These are phyloP conservation scores for Anniella stebbinsi DNA, from an alignment of 2,797 vertebrate species.

Conservation along the genomic window DNA sequence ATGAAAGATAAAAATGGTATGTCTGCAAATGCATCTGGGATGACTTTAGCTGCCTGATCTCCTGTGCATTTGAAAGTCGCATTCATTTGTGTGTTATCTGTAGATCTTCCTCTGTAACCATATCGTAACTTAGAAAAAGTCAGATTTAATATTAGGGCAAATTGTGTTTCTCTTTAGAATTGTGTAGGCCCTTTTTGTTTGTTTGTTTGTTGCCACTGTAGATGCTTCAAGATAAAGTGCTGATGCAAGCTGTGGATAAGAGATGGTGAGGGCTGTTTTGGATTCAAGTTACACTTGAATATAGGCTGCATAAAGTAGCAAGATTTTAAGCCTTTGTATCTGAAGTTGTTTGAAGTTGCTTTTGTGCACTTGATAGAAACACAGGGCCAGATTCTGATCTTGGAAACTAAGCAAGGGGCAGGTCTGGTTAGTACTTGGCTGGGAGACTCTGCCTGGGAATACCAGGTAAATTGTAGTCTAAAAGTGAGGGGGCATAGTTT, in stretches of 20 bases:
- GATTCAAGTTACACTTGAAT: neutral
- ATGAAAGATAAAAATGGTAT: slow-evolving; percentile 8
- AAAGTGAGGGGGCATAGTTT: too few relatives aligned
- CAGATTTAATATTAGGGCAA: slow-evolving; percentile 1
- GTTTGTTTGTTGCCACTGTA: neutral
- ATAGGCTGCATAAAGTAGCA: neutral
- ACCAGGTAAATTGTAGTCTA: too few relatives aligned
- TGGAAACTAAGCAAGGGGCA: too few relatives aligned
- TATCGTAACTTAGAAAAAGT: neutral
- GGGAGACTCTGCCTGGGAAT: too few relatives aligned
- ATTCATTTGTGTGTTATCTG: neutral
- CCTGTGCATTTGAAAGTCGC: neutral
- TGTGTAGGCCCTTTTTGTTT: neutral
- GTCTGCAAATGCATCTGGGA: slow-evolving; percentile 12
- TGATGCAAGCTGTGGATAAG: neutral
- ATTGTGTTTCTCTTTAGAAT: neutral
- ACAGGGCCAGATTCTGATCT: neutral
- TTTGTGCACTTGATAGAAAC: neutral
- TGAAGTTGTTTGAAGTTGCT: neutral
- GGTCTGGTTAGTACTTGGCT: too few relatives aligned
- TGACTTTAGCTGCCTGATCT: neutral
- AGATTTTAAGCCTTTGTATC: neutral
- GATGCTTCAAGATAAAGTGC: neutral
- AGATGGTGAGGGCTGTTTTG: neutral
- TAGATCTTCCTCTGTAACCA: neutral